These are phyloP conservation scores for Mythimna lalbum DNA, from an alignment of 2,888 invertebrate species.

Conservation along the genomic window DNA sequence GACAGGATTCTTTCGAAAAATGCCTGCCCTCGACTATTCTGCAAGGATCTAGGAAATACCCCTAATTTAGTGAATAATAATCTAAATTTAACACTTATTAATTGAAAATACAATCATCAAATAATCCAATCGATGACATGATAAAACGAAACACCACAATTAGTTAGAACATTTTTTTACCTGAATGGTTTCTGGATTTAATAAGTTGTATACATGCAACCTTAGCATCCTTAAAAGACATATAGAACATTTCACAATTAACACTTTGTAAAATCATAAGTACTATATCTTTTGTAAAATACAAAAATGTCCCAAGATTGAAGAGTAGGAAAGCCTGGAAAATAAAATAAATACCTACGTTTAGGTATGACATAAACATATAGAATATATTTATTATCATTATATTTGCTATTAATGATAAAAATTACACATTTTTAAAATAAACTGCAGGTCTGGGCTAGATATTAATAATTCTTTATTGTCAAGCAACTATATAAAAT, in stretches of 20 bases:
- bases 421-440: background rate
- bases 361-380: background rate
- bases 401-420: background rate
- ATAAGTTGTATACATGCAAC: background rate
- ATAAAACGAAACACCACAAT: background rate
- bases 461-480: too few relatives aligned
- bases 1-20: too few relatives aligned
- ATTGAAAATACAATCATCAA: too few relatives aligned
- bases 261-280: background rate
- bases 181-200: background rate
- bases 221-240: background rate
- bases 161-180: background rate
- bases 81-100: too few relatives aligned
- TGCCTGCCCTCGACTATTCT: too few relatives aligned
- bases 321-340: conserved; percentile 11
- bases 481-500: too few relatives aligned
- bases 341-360: background rate
- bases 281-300: conserved; percentile 66
- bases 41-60: too few relatives aligned
- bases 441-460: too few relatives aligned
- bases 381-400: too few relatives aligned
- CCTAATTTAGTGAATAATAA: too few relatives aligned
- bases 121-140: too few relatives aligned
- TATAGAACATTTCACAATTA: background rate
- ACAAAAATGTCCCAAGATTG: conserved; percentile 16